Evolutionary conservation across 2,113 vertebrate genomes (phyloP), one percentile per base, ranked within the genome.

Genomic region (Podarcis raffonei): DNA sequence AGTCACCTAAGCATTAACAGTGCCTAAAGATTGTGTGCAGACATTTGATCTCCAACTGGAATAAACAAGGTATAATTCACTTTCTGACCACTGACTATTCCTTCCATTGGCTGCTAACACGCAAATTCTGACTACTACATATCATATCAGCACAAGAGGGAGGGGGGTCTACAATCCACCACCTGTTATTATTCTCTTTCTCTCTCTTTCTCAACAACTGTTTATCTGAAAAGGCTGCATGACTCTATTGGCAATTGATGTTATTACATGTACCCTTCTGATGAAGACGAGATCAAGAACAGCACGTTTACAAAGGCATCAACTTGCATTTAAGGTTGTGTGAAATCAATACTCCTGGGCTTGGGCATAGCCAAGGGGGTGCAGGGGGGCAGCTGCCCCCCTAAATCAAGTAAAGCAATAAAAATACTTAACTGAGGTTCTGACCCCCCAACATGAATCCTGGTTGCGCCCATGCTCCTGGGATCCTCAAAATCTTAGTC

Each of bases 21-120:
- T 92, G 87, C 48, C 84, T 84, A 48, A 89, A 66, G 53, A 76
- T 8, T 20, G 23, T 90, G 89, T 84, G 32, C 75, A 89, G n/a
- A 88, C 84, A 18, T 65, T 81, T 74, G 30, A 15, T 66, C 39
- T 75, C 48, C 37, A 75, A 85, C 13, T 86, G 30, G 53, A 86
- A 25, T 42, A 86, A 85, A 83, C 62, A 84, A 76, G 78, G 87
- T 37, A 77, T 84, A 13, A 53, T 79, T 86, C 78, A 48, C 89
- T 87, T 82, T 79, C 53, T 75, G 27, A 80, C 27, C 88, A 20
- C 69, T 42, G 66, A 12, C 25, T 53, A n/a, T 62, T 83, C 68
- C 62, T 74, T 81, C 66, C 32, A 39, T 42, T 16, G 53, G 32
- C 35, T 74, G n/a, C 71, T 37, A 62, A 59, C 92, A 91, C 82